phyloP scores from a whole-genome alignment of 2,797 vertebrate species.

The Cichlasoma orientale region DNA sequence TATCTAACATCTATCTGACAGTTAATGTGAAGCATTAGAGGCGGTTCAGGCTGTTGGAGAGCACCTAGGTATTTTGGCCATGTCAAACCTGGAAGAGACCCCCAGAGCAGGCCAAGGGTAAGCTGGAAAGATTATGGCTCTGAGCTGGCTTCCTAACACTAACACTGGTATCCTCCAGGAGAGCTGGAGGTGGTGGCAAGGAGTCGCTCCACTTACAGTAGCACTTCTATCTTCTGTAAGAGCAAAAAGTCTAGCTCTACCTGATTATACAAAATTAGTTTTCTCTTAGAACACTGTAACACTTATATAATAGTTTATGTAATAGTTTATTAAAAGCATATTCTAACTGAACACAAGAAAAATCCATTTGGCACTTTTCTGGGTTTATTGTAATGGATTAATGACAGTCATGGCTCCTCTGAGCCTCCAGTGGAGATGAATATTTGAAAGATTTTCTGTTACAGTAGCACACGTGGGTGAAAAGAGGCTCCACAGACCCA shows the following conservation, averaged over 20 bases:
- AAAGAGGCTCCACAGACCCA: neutral
- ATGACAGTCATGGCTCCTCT: neutral
- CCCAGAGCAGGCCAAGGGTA: neutral
- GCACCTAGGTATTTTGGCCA: neutral
- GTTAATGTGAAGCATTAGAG: neutral
- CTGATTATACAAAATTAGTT: neutral
- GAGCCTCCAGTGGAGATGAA: conserved; percentile 19
- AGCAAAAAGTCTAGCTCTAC: neutral
- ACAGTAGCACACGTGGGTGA: conserved; percentile 12
- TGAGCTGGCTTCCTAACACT: neutral
- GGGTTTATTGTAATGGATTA: conserved; percentile 18
- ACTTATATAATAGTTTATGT: neutral
- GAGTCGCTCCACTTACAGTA: neutral
- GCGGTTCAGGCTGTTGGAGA: neutral
- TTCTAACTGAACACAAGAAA: neutral
- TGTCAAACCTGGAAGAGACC: neutral
- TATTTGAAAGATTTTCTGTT: conserved; percentile 9
- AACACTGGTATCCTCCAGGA: neutral
- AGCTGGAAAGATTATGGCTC: neutral
- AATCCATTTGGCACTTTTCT: neutral
- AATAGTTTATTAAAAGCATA: neutral
- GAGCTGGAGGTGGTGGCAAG: neutral
- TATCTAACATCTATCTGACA: neutral
- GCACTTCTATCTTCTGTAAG: neutral
- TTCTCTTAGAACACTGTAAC: neutral